Evolutionary conservation across 1,140 invertebrate genomes (phyloP).

Genomic region (Centruroides sculpturatus): DNA sequence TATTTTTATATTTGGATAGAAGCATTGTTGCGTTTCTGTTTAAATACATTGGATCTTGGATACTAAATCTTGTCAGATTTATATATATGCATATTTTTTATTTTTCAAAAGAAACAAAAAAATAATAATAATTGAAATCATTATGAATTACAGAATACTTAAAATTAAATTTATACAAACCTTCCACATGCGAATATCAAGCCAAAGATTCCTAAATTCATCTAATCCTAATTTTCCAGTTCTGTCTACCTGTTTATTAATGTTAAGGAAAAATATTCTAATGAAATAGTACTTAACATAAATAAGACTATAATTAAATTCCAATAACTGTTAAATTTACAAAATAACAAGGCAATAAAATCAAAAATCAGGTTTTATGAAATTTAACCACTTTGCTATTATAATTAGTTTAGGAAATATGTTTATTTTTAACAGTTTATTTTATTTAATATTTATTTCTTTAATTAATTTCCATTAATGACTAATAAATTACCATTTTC

Average conservation of each 20-base stretch:
- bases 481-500: too few species aligned
- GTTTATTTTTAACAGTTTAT: neutral
- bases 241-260: conserved; percentile 23
- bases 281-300: neutral
- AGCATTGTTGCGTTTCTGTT: too few species aligned
- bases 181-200: conserved; percentile 76
- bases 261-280: neutral
- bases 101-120: too few species aligned
- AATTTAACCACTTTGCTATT: neutral
- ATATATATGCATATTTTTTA: too few species aligned
- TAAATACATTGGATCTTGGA: too few species aligned
- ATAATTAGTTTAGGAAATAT: neutral
- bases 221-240: conserved; percentile 88
- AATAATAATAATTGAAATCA: too few species aligned
- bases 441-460: too few species aligned
- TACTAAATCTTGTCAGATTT: too few species aligned
- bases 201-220: conserved; percentile 78
- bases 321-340: neutral
- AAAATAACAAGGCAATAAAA: neutral
- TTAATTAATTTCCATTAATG: too few species aligned
- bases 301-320: neutral
- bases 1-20: too few species aligned
- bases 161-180: conserved; percentile 30
- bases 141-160: too few species aligned
- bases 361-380: neutral